Base-by-base conservation (phyloP, 2,888 invertebrate species). In the Calameuta pallipes region DNA sequence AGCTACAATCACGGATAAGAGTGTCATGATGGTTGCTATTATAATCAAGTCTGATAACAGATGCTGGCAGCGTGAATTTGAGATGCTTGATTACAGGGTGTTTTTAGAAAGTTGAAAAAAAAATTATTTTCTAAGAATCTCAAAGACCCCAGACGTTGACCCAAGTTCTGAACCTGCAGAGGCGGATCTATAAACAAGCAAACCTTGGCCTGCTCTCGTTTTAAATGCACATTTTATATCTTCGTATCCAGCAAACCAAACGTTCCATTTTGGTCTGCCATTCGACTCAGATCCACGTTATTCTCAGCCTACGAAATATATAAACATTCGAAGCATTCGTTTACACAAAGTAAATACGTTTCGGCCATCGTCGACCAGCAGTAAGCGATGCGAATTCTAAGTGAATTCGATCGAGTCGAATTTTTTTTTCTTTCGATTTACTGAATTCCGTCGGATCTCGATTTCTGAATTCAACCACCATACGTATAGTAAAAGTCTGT, bases 151-250 rank as follows among this genome's bases (percentile, higher is more conserved):
- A 56, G 9, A 56, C 23, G 23, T 56, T 56, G 56, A 56, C 56
- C 56, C 23, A 56, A 56, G 56, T 9, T 56, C 9, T 56, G 56
- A 56, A 56, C 9, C 56, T 75, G 80, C 80, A 75, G 79, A 81
- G 76, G 75, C 76, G 75, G 80, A 82, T 74, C 75, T 80, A 79
- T 80, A 82, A 82, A 80, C 80, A 80, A 82, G 80, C 79, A 79
- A 82, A 80, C 82, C 81, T 83, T 83, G 80, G 81, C 80, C 80
- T 75, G 81, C 56, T 81, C 80, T 78, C 80, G 80, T 80, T 82
- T 79, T 75, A 78, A 76, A 79, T 80, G 76, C 77, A 69, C 35
- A 78, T 81, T 81, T 80, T 79, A 80, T 79, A 80, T 56, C 9
- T 56, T 56, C 56, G 56, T 56, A 56, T 56, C 41, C 41, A 41